A percentile compares a stretch with the other conserved stretches of the same genome.
These are phyloP conservation scores for Bhutanitis thaidina DNA, from an alignment of 2,888 invertebrate genomes.

Conservation along the genomic window DNA sequence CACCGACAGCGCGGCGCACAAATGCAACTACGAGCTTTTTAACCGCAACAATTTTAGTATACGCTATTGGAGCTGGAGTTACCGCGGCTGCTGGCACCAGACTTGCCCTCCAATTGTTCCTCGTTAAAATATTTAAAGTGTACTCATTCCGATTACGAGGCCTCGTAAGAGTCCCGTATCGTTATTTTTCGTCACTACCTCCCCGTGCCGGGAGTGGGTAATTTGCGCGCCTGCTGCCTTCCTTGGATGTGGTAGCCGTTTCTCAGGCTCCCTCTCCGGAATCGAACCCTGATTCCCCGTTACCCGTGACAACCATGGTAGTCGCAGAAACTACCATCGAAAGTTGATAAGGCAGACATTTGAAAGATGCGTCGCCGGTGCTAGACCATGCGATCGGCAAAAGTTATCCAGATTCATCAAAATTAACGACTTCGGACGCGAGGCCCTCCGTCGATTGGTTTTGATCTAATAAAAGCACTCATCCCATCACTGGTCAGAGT, in stretches of 20 bases:
- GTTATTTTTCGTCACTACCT: conserved; percentile 85
- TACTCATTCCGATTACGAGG: conserved; percentile 80
- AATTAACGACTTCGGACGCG: conserved; percentile 52
- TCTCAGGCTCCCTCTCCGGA: conserved; percentile 82
- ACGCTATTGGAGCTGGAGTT: conserved; percentile 84
- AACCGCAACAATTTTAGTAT: conserved; percentile 84
- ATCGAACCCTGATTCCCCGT: conserved; percentile 88
- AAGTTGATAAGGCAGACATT: too few species aligned
- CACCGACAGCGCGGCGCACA: conserved; percentile 58
- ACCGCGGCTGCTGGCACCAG: conserved; percentile 81
- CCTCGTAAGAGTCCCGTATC: conserved; percentile 78
- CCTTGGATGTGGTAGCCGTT: conserved; percentile 63
- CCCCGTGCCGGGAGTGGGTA: conserved; percentile 41
- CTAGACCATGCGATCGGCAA: too few species aligned
- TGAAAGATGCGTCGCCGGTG: too few species aligned
- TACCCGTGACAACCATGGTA: conserved; percentile 84
- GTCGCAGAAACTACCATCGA: conserved; percentile 81
- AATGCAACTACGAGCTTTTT: conserved; percentile 77
- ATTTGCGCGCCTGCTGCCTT: conserved; percentile 86
- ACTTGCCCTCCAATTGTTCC: conserved; percentile 83
- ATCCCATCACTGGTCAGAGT: conserved; percentile 61
- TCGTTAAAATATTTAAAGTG: conserved; percentile 80
- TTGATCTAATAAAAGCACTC: conserved; percentile 50
- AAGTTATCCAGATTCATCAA: conserved; percentile 43
- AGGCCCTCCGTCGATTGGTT: conserved; percentile 53